phyloP scores from a whole-genome alignment of 2,888 invertebrate species.

The Hyles lineata region DNA sequence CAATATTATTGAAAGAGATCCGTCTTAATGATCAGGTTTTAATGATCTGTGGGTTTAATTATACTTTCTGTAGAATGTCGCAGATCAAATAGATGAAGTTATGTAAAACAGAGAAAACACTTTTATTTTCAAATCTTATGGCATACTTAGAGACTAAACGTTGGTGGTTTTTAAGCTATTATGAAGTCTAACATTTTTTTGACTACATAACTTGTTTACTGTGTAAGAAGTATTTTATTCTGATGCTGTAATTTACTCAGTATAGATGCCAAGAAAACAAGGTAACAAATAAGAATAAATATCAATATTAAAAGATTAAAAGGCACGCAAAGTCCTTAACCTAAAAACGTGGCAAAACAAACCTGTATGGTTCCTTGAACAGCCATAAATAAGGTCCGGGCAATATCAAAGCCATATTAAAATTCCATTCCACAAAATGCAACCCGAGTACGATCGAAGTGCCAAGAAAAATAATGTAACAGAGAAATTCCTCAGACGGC shows the following conservation, averaged over 20 bases:
- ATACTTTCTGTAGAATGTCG: constrained; percentile 4
- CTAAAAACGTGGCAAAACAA: not conserved
- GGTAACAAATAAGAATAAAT: no score
- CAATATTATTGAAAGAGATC: no score
- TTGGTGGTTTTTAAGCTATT: not conserved
- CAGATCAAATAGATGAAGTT: not conserved
- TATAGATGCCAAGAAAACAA: no score
- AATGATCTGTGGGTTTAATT: no score
- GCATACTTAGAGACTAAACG: not conserved
- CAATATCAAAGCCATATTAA: not conserved
- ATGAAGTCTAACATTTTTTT: not conserved
- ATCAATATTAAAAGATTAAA: no score
- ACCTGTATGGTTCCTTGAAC: not conserved
- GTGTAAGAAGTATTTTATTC: no score
- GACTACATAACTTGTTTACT: no score
- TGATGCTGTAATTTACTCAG: no score
- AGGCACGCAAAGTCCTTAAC: no score
- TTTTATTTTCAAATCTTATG: not conserved
- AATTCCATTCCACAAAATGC: constrained; percentile 4
- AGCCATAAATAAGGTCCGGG: not conserved
- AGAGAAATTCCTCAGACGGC: not conserved
- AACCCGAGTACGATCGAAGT: not conserved
- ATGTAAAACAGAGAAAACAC: constrained; percentile 1
- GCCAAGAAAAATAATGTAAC: not conserved
- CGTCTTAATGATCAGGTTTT: not conserved